Evolutionary conservation across 2,113 vertebrate species (phyloP), one percentile per base, ranked within the genome.

Genomic region (Nothoprocta pentlandii): DNA sequence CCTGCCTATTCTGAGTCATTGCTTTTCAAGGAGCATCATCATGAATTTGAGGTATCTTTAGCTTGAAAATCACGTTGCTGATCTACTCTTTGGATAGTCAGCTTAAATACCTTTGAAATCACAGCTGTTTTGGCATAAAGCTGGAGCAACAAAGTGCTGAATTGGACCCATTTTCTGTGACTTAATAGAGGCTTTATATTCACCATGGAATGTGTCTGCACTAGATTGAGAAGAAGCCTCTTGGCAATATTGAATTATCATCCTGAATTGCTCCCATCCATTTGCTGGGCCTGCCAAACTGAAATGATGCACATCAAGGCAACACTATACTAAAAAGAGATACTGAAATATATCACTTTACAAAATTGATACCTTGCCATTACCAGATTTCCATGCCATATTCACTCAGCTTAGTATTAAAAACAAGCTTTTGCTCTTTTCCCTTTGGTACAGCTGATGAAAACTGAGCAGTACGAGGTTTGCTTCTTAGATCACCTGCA

Each of bases 261-360:
- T 97, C 97, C 96, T 98, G 98, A 98, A 97, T 97, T 97, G 97
- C 97, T 94, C 96, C 97, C 97, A 98, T 98, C 94, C 96, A 90
- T 97, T 98, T 97, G 96, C 97, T 96, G 96, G 97, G 96, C 92
- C 93, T 92, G 97, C 92, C 96, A 96, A 94, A 97, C 95, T 96
- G 97, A 98, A 98, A 97, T 94, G 94, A 96, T 93, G 87, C 80
- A 96, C 83, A 96, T 94, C 96, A 97, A 97, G 94, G 95, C 96
- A 98, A 92, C 92, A 92, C 89, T 96, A 95, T 85, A 47, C 93
- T 93, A 96, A 95, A 97, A 96, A 97, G 96, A 39, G 36, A 39
- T 39, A 39, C 91, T 95, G 91, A 97, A 98, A 97, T 97, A 96
- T 49, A 97, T 97, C 96, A 96, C 94, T 97, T 96, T 75, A 94